Evolutionary conservation across 2,888 invertebrate genomes (phyloP), one percentile per base, ranked within the genome.

Genomic region (Encarsia formosa): DNA sequence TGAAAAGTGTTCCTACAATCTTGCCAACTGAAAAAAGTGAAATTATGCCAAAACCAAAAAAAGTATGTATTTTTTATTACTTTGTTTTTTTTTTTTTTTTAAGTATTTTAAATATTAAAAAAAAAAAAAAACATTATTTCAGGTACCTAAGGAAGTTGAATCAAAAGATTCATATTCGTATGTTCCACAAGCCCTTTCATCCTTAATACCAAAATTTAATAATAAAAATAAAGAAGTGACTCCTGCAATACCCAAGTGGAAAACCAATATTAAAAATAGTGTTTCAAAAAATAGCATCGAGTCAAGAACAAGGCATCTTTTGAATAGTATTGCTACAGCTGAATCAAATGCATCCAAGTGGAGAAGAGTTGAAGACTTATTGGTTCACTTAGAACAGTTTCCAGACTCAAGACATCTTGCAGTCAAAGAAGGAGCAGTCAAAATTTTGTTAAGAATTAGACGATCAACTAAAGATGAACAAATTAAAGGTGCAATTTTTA

Each of bases 371-470:
- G 85, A 87, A 64, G 84, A 87, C 63, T 77, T 91, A 40, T 80
- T 86, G 34, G 74, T 76, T 1, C 90, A 91, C 68, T 73, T 91
- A n/a, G 79, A 82, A 59, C 80, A 83, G 61, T 86, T 85, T 74
- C 87, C 88, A 0, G 85, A 87, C 64, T 82, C 87, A 3, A 79
- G 85, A 62, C 82, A 83, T 67, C 79, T 82, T 57, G 88, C 88
- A 58, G 81, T 87, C 39, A 87, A 87, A 84, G 84, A 84, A 64
- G 86, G 86, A 53, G 87, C 83, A 1, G 78, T 88, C 38, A 75
- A 81, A n/a, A 75, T 81, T 22, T 66, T 90, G 35, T 69, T 89
- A 46, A 75, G 79, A 45, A 77, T 84, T 8, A 77, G 80, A 54
- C 66, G 73, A 34, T 73, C 66, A 13, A 68, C 75, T 15, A 61